Evolutionary conservation across 2,888 invertebrate genomes (phyloP).

Genomic region (Syrphus vitripennis): DNA sequence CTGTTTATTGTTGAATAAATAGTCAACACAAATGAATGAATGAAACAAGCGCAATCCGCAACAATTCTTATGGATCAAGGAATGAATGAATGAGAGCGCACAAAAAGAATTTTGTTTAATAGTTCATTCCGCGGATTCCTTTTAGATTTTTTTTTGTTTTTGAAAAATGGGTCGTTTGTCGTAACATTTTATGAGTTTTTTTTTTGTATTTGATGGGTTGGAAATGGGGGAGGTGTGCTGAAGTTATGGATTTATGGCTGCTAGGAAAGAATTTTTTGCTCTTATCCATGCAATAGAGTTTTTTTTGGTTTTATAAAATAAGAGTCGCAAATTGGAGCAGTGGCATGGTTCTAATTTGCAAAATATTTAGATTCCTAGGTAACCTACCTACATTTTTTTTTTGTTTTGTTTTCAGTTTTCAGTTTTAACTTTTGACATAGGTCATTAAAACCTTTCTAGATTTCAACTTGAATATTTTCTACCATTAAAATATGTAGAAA

Average conservation of each 20-base stretch:
- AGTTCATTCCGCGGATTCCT: not conserved
- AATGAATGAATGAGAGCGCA: constrained; percentile 24
- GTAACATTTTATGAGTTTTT: no score
- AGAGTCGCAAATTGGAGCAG: not conserved
- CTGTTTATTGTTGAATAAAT: not conserved
- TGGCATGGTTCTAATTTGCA: no score
- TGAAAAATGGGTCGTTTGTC: not conserved
- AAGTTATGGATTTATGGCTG: not conserved
- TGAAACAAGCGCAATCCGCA: not conserved
- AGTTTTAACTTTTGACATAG: no score
- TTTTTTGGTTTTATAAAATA: not conserved
- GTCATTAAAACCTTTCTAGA: no score
- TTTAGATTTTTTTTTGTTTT: not conserved
- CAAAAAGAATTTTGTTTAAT: constrained; percentile 34
- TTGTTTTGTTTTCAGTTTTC: no score
- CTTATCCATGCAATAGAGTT: not conserved
- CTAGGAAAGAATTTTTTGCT: not conserved
- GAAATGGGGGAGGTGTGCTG: not conserved
- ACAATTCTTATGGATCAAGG: not conserved
- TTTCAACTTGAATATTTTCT: no score
- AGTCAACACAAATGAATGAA: not conserved
- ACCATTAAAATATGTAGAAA: no score
- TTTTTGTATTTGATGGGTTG: not conserved
- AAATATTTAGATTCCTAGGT: no score
- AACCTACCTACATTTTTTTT: no score